Base-by-base conservation (phyloP, 2,797 vertebrate species). In the Scyliorhinus canicula region DNA sequence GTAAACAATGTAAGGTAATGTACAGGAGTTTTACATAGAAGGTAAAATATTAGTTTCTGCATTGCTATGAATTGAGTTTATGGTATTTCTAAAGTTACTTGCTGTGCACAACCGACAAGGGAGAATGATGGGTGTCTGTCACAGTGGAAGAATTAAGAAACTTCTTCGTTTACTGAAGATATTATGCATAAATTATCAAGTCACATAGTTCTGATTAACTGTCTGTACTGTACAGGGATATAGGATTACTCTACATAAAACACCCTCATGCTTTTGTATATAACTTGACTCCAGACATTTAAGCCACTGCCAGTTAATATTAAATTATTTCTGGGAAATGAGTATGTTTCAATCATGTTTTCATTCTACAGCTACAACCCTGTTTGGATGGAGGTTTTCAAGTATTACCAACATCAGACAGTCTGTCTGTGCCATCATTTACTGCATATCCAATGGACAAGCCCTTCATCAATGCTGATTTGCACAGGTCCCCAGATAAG, bases 381-480 rank as follows among this genome's bases (percentile, higher is more conserved):
- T 88, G 95, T 95, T 95, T 96, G 77, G 65, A 91, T 4, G 95
- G 96, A 95, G 95, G 96, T 55, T 85, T n/a, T 82, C 96, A 90
- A 93, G 97, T 97, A 85, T 21, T 86, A 0, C 96, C 96, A 85
- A 96, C 93, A 93, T 96, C 97, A 90, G 97, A 98, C 96, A 97
- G 95, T n/a, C 95, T 97, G 35, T 98, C 98, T 95, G 95, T 97
- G 82, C 95, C 97, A 50, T 98, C 98, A 0, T 99, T 98, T 94
- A 95, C 96, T 84, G 97, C 98, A 0, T 99, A 99, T 95, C 98
- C 99, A 7, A 96, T 96, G 21, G 96, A 97, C 95, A 98, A 97
- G 63, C 98, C 98, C 50, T 98, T 99, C 96, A 97, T 98, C 95
- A 98, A 97, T 95, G 97, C 98, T 35, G 97, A 97, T 95, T 93